A percentile compares a stretch with the other conserved stretches of the same genome.
Evolutionary conservation across 2,797 vertebrate genomes (phyloP).

Genomic region (Varecia variegata): DNA sequence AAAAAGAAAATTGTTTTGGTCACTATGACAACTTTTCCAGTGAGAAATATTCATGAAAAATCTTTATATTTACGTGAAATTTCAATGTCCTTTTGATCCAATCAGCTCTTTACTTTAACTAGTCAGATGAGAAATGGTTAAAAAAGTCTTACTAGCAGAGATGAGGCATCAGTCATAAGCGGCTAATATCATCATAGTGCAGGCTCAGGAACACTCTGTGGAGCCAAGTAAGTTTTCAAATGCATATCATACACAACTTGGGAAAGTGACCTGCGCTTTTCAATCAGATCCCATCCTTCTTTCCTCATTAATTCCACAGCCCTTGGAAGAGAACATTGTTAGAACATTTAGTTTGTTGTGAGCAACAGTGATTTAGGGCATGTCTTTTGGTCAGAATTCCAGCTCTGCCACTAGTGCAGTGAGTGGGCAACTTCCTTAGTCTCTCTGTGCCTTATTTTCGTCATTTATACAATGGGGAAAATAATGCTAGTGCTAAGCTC

Average conservation of each 20-base stretch:
- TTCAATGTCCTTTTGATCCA: neutral
- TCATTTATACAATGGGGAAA: neutral
- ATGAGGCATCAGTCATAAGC: neutral
- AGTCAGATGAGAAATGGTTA: neutral
- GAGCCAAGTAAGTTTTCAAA: neutral
- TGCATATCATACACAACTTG: neutral
- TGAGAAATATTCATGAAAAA: neutral
- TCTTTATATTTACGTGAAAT: neutral
- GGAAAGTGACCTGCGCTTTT: neutral
- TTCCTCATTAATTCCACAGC: neutral
- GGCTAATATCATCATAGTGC: neutral
- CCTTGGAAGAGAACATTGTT: neutral
- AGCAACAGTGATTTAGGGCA: neutral
- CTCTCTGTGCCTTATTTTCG: neutral
- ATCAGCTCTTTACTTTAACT: neutral
- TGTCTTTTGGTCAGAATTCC: neutral
- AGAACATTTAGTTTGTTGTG: neutral
- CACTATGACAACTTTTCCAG: neutral
- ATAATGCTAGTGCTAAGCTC: neutral
- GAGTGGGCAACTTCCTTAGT: neutral
- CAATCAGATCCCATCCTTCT: neutral
- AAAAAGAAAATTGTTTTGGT: conserved; percentile 27
- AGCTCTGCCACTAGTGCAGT: neutral
- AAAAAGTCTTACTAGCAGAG: neutral
- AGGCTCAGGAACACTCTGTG: neutral